Evolutionary conservation across 2,797 vertebrate genomes (phyloP).

Genomic region (Silurus aristotelis): DNA sequence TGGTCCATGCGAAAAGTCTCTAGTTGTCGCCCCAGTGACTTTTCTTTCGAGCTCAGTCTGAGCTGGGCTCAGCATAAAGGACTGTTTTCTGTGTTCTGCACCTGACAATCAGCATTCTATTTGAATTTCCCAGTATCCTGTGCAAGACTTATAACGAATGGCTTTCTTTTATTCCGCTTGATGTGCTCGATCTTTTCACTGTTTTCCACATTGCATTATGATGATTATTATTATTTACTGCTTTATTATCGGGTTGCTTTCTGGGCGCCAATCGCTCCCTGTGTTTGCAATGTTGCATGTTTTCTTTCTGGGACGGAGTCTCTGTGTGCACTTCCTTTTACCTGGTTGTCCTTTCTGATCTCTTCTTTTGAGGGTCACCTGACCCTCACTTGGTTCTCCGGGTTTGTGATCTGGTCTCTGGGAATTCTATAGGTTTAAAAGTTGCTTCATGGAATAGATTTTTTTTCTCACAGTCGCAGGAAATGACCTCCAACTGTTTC

Average conservation of each 20-base stretch:
- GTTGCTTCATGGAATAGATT: background rate
- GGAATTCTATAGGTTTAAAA: background rate
- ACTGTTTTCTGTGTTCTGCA: background rate
- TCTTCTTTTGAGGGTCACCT: background rate
- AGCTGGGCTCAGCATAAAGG: background rate
- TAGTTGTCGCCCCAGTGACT: background rate
- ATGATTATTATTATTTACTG: background rate
- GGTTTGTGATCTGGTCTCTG: background rate
- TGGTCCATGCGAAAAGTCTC: slow-evolving; percentile 13
- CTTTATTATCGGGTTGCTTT: background rate
- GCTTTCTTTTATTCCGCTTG: background rate
- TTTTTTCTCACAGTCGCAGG: background rate
- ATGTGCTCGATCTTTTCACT: background rate
- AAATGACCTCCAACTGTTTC: background rate
- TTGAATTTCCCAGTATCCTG: background rate
- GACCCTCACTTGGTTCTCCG: background rate
- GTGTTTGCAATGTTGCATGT: background rate
- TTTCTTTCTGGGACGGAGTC: background rate
- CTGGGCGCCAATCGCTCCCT: background rate
- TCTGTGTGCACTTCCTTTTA: background rate
- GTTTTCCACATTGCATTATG: background rate
- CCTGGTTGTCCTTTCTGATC: background rate
- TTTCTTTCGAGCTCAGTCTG: background rate
- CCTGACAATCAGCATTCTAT: background rate
- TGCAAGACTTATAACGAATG: background rate